A percentile compares a stretch with the other conserved stretches of the same genome.
phyloP scores from a whole-genome alignment of 2,113 vertebrate genomes.

The Zosterops hypoxanthus region DNA sequence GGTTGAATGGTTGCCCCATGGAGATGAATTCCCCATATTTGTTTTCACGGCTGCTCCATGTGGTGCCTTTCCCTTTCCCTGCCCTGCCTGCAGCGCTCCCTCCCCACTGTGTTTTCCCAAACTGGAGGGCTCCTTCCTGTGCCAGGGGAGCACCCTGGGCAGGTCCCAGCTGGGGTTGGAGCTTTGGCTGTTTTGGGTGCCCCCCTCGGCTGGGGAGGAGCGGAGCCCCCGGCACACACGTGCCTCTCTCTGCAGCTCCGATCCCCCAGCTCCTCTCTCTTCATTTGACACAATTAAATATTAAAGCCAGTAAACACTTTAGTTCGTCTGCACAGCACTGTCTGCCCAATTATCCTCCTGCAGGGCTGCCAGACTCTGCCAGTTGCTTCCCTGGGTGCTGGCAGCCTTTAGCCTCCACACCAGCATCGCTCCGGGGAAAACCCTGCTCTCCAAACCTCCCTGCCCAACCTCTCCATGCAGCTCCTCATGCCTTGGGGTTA shows the following conservation, averaged over 20 bases:
- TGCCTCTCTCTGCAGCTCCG: background rate
- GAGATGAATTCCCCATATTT: rapidly evolving
- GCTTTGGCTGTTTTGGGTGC: background rate
- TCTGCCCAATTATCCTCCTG: constrained; percentile 59
- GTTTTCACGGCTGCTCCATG: rapidly evolving
- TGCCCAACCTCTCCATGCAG: background rate
- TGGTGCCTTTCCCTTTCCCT: background rate
- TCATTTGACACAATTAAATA: constrained; percentile 73
- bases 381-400: constrained; percentile 25
- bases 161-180: background rate
- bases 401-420: background rate
- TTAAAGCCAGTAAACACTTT: constrained; percentile 71
- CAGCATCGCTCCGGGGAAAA: rapidly evolving
- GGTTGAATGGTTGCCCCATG: rapidly evolving
- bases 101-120: rapidly evolving
- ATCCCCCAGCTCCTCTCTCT: constrained; percentile 27
- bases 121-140: rapidly evolving
- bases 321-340: constrained; percentile 31
- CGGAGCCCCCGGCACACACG: background rate
- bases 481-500: background rate
- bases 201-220: rapidly evolving
- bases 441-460: background rate
- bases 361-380: constrained; percentile 12
- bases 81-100: background rate
- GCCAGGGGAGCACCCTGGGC: background rate